Percentiles rank a stretch among this genome's conserved stretches.
These are phyloP conservation scores for Notodonta dromedarius DNA, from an alignment of 2,888 invertebrate genomes.

Conservation along the genomic window DNA sequence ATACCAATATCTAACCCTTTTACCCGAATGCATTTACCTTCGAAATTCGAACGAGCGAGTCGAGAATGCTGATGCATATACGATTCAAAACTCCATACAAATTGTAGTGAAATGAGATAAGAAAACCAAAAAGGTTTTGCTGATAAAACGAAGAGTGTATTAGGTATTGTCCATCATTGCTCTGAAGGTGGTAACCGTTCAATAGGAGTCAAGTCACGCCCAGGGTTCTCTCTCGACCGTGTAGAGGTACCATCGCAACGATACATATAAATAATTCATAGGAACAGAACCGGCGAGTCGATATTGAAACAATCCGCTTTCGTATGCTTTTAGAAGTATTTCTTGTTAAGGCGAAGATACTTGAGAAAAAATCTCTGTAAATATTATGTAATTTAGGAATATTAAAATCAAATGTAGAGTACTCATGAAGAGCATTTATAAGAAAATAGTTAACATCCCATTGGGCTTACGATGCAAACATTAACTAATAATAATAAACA, in stretches of 20 bases:
- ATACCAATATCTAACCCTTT: constrained; percentile 21
- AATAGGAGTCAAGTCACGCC: constrained; percentile 62
- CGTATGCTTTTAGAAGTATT: constrained; percentile 53
- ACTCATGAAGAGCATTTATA: no score
- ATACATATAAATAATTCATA: constrained; percentile 75
- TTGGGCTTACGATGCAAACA: no score
- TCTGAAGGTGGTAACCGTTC: constrained; percentile 25
- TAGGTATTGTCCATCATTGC: constrained; percentile 39
- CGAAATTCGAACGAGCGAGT: background rate
- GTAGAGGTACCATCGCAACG: constrained; percentile 42
- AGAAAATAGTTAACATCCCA: no score
- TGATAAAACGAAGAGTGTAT: constrained; percentile 40
- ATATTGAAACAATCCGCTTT: constrained; percentile 69
- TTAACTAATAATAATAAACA: no score
- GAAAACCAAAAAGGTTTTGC: constrained; percentile 35
- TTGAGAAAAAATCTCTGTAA: no score
- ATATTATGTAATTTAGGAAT: no score
- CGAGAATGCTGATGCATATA: constrained; percentile 25
- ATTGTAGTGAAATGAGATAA: constrained; percentile 38
- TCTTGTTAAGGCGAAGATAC: constrained; percentile 48
- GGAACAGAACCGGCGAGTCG: constrained; percentile 48
- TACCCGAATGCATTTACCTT: constrained; percentile 15
- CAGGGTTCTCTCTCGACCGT: constrained; percentile 46
- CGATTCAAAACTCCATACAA: constrained; percentile 39
- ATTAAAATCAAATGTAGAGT: no score